phyloP scores from a whole-genome alignment of 2,888 invertebrate genomes.

The Sminthurides aquaticus region DNA sequence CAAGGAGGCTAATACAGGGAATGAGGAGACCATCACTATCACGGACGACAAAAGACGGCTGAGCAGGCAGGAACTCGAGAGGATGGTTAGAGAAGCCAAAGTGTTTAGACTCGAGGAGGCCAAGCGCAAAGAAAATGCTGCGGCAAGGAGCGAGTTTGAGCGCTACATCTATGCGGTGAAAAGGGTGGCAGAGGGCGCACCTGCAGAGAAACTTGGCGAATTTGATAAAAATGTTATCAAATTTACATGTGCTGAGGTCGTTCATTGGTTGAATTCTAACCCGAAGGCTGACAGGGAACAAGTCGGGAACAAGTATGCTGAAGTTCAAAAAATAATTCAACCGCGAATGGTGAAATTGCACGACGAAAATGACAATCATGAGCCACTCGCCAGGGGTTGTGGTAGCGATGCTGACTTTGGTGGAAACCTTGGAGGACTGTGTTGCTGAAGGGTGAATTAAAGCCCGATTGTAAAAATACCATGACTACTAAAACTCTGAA shows the following conservation, averaged over 20 bases:
- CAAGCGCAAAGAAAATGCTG: slow-evolving; percentile 60
- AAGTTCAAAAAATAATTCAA: too few relatives aligned
- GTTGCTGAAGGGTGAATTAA: too few relatives aligned
- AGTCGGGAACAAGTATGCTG: too few relatives aligned
- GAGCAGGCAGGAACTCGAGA: slow-evolving; percentile 77
- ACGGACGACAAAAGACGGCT: slow-evolving; percentile 55
- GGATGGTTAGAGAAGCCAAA: slow-evolving; percentile 73
- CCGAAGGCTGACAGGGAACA: slow-evolving; percentile 67
- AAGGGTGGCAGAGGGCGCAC: slow-evolving; percentile 57
- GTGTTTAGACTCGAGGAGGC: slow-evolving; percentile 67
- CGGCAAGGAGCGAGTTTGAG: slow-evolving; percentile 59
- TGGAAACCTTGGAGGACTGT: too few relatives aligned
- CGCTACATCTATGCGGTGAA: slow-evolving; percentile 62
- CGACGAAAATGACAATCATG: too few relatives aligned
- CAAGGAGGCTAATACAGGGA: slow-evolving; percentile 67
- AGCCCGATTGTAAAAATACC: too few relatives aligned
- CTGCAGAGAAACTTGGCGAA: slow-evolving; percentile 56
- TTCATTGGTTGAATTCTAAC: slow-evolving; percentile 74
- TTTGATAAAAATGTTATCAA: slow-evolving; percentile 61
- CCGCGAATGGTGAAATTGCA: slow-evolving; percentile 77
- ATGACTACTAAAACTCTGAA: too few relatives aligned
- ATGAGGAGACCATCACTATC: slow-evolving; percentile 72
- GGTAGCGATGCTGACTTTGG: too few relatives aligned
- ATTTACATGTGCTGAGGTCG: slow-evolving; percentile 57
- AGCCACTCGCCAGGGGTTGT: too few relatives aligned